These are phyloP conservation scores for Bubo bubo DNA, from an alignment of 2,113 vertebrate genomes.

Conservation along the genomic window DNA sequence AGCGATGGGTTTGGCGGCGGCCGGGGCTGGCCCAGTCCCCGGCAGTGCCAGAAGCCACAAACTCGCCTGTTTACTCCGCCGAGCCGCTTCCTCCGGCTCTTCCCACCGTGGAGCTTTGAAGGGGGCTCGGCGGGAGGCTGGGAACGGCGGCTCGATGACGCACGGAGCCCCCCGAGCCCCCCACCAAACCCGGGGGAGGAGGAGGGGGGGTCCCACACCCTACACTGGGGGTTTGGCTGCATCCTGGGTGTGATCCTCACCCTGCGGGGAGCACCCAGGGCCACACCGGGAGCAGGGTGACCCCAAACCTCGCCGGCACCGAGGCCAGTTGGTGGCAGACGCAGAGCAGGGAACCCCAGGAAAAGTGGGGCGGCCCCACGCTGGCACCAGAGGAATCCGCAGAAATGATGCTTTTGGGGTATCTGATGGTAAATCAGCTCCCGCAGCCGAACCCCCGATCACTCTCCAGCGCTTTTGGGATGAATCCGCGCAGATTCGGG, in stretches of 20 bases:
- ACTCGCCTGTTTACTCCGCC: background rate
- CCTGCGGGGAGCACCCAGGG: background rate
- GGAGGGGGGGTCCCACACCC: background rate
- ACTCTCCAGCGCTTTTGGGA: background rate
- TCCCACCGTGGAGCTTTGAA: background rate
- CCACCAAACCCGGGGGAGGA: background rate
- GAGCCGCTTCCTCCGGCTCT: background rate
- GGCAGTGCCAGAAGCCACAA: background rate
- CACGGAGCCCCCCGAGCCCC: background rate
- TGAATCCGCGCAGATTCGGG: background rate
- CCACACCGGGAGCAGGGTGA: background rate
- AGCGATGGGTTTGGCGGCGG: background rate
- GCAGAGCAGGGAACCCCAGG: background rate
- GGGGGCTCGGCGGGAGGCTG: background rate
- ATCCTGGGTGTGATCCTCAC: background rate
- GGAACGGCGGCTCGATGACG: background rate
- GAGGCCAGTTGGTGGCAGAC: rapidly evolving
- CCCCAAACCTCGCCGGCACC: background rate
- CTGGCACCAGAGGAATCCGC: background rate
- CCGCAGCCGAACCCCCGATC: background rate
- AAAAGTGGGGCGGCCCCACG: background rate
- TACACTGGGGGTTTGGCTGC: background rate
- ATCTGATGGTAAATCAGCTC: background rate
- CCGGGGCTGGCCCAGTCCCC: background rate
- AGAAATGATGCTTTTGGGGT: background rate